A percentile compares a stretch with the other conserved stretches of the same genome.
Conservation (phyloP, 1,140 invertebrate species). For the Pseudomyrmex pallidus region DNA sequence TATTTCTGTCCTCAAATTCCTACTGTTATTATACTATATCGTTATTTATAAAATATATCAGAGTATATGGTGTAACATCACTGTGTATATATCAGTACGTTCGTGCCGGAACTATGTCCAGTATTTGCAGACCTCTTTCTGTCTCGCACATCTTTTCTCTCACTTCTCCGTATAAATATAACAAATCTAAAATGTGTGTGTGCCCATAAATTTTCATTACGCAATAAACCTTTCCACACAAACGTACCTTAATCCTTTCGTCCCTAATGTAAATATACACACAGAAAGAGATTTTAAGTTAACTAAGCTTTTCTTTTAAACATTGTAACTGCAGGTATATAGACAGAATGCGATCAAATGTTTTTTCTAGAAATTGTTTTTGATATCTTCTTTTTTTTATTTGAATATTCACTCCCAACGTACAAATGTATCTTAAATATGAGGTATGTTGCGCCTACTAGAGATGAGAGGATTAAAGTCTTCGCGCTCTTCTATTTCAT, state of each 20-base stretch:
- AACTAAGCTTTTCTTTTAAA: not conserved
- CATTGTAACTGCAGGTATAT: too few relatives aligned
- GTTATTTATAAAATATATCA: too few relatives aligned
- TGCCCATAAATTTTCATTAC: conserved; percentile 9
- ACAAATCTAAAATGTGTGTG: conserved; percentile 7
- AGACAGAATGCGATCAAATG: too few relatives aligned
- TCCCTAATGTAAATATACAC: not conserved
- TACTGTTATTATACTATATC: too few relatives aligned
- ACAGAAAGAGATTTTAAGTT: not conserved
- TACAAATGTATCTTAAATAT: too few relatives aligned
- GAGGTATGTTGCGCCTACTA: too few relatives aligned
- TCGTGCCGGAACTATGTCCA: not conserved
- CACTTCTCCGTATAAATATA: conserved; percentile 9
- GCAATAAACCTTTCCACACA: not conserved
- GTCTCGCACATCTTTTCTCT: not conserved
- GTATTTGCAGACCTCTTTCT: conserved; percentile 42
- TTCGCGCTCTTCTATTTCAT: too few relatives aligned
- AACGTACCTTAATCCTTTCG: conserved; percentile 28
- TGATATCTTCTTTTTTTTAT: too few relatives aligned
- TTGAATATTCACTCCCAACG: too few relatives aligned
- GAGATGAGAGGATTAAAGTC: too few relatives aligned
- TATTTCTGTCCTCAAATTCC: not conserved
- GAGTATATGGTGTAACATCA: not conserved
- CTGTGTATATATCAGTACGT: not conserved
- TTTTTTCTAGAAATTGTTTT: too few relatives aligned